Percentiles rank a stretch among this genome's conserved stretches.
Conservation (phyloP, 2,888 invertebrate genomes). For the Drosophila hamatofila region DNA sequence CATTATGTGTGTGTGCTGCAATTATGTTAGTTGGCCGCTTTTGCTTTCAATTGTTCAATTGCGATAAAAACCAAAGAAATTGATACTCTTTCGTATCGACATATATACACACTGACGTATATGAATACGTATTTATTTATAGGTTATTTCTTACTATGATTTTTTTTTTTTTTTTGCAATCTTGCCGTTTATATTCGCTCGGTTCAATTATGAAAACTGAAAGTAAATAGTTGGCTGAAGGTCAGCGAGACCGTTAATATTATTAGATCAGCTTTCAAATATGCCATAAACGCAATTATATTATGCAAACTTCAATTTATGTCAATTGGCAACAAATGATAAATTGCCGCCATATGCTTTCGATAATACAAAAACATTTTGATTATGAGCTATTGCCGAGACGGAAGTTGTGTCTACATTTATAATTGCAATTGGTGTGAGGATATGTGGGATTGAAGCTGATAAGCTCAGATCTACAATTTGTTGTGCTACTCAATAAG, state of each 20-base stretch:
- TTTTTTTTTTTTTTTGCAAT: constrained; percentile 47
- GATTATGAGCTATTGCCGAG: constrained; percentile 22
- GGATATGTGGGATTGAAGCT: constrained; percentile 4
- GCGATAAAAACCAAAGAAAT: constrained; percentile 73
- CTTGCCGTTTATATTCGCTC: constrained; percentile 46
- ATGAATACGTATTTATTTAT: constrained; percentile 44
- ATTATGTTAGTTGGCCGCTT: constrained; percentile 80
- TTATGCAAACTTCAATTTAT: constrained; percentile 51
- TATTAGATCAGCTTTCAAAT: constrained; percentile 78
- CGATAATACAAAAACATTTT: constrained; percentile 16
- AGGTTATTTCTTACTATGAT: constrained; percentile 26
- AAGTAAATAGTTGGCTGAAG: constrained; percentile 75
- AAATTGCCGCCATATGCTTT: constrained; percentile 38
- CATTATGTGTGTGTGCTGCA: constrained; percentile 53
- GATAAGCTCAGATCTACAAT: neutral
- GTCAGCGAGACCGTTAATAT: constrained; percentile 63
- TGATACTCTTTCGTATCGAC: constrained; percentile 62
- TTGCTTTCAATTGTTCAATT: constrained; percentile 76
- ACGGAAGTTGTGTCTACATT: constrained; percentile 30
- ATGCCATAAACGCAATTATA: constrained; percentile 40
- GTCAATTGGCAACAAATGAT: constrained; percentile 50
- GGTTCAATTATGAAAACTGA: constrained; percentile 68
- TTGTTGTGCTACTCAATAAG: neutral
- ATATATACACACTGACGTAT: constrained; percentile 17
- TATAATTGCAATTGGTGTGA: neutral